These are phyloP conservation scores for Megaleporinus macrocephalus DNA, from an alignment of 2,113 vertebrate genomes.

Conservation along the genomic window DNA sequence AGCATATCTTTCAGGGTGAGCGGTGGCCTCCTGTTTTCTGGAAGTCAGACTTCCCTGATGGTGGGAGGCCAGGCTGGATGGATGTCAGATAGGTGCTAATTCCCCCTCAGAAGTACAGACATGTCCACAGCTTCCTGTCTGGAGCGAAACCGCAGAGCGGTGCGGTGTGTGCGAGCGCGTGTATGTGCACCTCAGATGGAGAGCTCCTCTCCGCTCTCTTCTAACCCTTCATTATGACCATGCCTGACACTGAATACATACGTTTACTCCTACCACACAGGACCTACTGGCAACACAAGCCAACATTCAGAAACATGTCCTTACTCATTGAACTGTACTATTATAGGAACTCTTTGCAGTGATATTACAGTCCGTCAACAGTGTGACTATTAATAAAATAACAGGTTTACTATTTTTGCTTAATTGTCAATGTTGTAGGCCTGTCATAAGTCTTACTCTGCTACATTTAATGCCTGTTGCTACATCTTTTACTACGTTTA, in stretches of 20 bases:
- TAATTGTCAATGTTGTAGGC: no score
- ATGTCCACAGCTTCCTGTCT: constrained; percentile 49
- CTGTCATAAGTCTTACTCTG: background rate
- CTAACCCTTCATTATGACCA: constrained; percentile 19
- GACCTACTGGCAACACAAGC: background rate
- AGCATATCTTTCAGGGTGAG: constrained; percentile 50
- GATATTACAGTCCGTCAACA: background rate
- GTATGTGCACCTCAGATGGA: background rate
- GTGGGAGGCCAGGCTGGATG: constrained; percentile 44
- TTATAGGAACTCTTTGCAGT: background rate
- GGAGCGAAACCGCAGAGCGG: constrained; percentile 8
- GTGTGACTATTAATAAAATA: no score
- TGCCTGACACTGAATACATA: constrained; percentile 17
- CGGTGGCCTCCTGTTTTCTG: constrained; percentile 37
- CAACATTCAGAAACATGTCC: background rate
- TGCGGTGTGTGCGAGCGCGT: background rate
- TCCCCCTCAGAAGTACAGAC: constrained; percentile 50
- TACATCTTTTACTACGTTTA: no score
- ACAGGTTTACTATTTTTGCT: no score
- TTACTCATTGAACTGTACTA: background rate
- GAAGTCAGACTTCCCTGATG: constrained; percentile 49
- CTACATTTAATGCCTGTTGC: background rate
- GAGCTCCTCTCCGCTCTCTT: background rate
- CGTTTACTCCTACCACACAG: constrained; percentile 1
- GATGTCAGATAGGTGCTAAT: constrained; percentile 50